Evolutionary conservation across 2,888 invertebrate species (phyloP).

Genomic region (Acanthosepion esculentum): DNA sequence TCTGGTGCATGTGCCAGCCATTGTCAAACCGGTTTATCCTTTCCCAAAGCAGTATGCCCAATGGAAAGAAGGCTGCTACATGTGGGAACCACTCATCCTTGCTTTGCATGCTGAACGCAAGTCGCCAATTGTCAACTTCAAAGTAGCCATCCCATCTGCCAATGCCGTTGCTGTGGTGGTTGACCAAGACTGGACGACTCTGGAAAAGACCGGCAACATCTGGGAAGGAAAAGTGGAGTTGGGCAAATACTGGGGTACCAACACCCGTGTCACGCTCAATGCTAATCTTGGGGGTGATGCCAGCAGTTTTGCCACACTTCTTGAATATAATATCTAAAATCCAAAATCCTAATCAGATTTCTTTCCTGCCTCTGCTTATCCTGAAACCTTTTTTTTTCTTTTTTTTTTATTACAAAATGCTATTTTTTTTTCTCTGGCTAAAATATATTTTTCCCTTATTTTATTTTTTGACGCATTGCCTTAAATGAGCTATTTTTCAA

Average conservation of each 20-base stretch:
- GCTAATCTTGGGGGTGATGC: conserved; percentile 73
- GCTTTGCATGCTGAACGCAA: conserved; percentile 56
- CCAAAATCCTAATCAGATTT: not conserved
- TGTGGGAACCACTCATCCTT: conserved; percentile 70
- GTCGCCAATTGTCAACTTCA: conserved; percentile 63
- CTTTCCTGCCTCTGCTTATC: not conserved
- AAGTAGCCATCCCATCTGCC: conserved; percentile 71
- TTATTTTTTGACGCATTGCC: not conserved
- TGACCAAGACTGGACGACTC: conserved; percentile 73
- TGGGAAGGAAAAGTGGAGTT: conserved; percentile 72
- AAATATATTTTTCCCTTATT: not conserved
- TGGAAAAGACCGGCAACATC: conserved; percentile 64
- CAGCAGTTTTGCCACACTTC: conserved; percentile 73
- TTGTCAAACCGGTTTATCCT: conserved; percentile 62
- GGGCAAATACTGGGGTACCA: conserved; percentile 64
- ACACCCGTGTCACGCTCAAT: conserved; percentile 71
- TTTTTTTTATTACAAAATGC: not conserved
- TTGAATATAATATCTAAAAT: conserved; percentile 67
- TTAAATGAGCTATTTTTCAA: conserved; percentile 6
- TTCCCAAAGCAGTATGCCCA: conserved; percentile 76
- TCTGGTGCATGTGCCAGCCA: conserved; percentile 70
- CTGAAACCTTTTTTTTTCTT: not conserved
- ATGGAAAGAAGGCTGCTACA: conserved; percentile 76
- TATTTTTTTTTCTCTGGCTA: not conserved
- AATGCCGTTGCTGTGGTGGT: conserved; percentile 73